phyloP scores from a whole-genome alignment of 2,797 vertebrate genomes.

The Tragopan temminckii region DNA sequence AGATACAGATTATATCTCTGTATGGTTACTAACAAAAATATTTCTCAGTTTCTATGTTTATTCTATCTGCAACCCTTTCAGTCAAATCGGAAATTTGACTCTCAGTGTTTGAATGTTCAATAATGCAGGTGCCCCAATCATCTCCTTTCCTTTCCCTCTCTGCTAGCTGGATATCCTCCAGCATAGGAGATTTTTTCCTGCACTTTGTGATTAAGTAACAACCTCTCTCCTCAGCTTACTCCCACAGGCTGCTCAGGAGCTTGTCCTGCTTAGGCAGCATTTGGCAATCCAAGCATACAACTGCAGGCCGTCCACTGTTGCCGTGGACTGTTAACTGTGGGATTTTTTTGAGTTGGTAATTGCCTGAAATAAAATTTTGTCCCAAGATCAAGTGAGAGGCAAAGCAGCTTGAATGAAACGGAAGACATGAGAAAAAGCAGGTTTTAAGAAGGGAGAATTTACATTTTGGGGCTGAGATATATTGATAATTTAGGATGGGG shows the following conservation, averaged over 20 bases:
- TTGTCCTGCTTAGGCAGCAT: neutral
- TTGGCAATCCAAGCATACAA: neutral
- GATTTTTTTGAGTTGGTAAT: neutral
- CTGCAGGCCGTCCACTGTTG: neutral
- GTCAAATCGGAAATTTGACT: neutral
- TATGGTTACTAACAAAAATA: neutral
- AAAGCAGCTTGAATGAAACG: neutral
- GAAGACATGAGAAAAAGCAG: neutral
- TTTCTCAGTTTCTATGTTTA: neutral
- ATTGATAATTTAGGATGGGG: neutral
- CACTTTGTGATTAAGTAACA: neutral
- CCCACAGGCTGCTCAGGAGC: neutral
- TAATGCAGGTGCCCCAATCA: neutral
- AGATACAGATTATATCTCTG: neutral
- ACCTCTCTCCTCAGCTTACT: neutral
- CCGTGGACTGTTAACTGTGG: neutral
- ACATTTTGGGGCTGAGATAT: neutral
- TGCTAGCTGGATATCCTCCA: neutral
- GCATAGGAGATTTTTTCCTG: neutral
- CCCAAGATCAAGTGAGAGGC: neutral
- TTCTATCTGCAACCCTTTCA: neutral
- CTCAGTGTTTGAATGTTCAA: neutral
- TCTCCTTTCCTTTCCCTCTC: neutral
- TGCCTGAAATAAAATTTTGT: neutral
- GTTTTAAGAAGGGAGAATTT: neutral